A percentile compares a stretch with the other conserved stretches of the same genome.
These are phyloP conservation scores for Prietella phreatophila DNA, from an alignment of 2,113 vertebrate species.

Conservation along the genomic window DNA sequence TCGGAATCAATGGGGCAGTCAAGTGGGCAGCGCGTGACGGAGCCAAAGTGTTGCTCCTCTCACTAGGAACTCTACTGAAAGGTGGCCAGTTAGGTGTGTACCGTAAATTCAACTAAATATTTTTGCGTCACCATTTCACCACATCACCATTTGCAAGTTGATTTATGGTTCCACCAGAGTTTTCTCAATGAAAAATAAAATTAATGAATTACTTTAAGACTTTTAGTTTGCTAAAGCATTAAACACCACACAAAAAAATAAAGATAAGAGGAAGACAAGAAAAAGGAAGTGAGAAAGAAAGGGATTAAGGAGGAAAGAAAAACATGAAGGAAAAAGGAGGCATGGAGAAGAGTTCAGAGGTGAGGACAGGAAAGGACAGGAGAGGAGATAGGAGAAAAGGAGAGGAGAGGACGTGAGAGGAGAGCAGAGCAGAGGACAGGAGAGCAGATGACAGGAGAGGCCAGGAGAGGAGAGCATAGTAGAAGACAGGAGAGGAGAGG, in stretches of 20 bases:
- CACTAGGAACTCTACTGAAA: neutral
- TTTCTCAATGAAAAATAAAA: neutral
- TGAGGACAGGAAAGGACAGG: too few species aligned
- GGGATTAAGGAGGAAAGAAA: too few species aligned
- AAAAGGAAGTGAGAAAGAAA: neutral
- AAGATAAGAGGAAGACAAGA: neutral
- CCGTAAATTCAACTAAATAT: neutral
- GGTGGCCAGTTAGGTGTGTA: neutral
- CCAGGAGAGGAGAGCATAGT: neutral
- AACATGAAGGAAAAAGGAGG: neutral
- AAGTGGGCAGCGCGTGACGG: slow-evolving; percentile 21
- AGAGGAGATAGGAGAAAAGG: too few species aligned
- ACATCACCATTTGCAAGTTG: neutral
- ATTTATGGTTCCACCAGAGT: neutral
- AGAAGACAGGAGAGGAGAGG: too few species aligned
- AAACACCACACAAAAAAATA: neutral
- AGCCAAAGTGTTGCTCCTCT: slow-evolving; percentile 13
- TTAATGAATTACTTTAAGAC: neutral
- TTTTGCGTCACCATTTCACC: too few species aligned
- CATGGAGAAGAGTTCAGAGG: too few species aligned
- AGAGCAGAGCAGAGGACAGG: neutral
- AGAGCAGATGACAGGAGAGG: too few species aligned
- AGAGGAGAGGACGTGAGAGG: neutral
- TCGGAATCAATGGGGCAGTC: slow-evolving; percentile 29
- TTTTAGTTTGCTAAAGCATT: neutral